phyloP scores from a whole-genome alignment of 23 tunicate species.

The Halocynthia aurantium region DNA sequence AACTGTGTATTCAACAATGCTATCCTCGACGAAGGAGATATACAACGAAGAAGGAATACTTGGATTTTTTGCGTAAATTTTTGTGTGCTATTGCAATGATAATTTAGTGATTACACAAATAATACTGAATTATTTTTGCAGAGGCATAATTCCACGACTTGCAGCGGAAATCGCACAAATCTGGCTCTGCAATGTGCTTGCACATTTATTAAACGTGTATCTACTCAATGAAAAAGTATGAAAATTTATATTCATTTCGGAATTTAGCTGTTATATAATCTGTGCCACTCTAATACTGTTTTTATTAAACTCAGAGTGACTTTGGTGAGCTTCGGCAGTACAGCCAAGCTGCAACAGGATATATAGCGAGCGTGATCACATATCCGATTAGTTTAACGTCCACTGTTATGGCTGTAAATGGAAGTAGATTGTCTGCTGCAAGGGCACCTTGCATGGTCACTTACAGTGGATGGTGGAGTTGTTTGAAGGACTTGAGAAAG shows the following conservation, averaged over 20 bases:
- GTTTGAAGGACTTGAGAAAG: conserved; percentile 47
- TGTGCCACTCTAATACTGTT: background rate
- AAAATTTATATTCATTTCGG: background rate
- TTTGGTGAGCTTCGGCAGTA: conserved; percentile 65
- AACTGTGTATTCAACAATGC: conserved; percentile 25
- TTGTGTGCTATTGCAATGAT: background rate
- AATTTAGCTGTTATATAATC: background rate
- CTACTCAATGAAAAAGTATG: conserved; percentile 46
- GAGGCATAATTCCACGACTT: conserved; percentile 71
- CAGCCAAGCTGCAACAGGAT: conserved; percentile 54
- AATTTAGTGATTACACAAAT: too few species aligned
- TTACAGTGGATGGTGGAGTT: conserved; percentile 50
- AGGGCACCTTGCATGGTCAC: conserved; percentile 37
- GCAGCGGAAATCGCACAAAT: conserved; percentile 53
- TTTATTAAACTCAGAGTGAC: conserved; percentile 44
- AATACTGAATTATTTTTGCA: conserved; percentile 13
- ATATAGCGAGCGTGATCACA: conserved; percentile 37
- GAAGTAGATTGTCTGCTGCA: conserved; percentile 48
- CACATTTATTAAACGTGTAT: conserved; percentile 62
- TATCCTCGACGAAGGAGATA: conserved; percentile 37
- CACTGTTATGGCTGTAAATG: conserved; percentile 76
- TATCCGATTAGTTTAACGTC: conserved; percentile 76
- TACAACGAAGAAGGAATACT: conserved; percentile 70
- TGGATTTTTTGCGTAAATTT: conserved; percentile 77
- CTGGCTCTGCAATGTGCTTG: conserved; percentile 56